phyloP scores from a whole-genome alignment of 2,888 invertebrate genomes.

The Salticus scenicus region DNA sequence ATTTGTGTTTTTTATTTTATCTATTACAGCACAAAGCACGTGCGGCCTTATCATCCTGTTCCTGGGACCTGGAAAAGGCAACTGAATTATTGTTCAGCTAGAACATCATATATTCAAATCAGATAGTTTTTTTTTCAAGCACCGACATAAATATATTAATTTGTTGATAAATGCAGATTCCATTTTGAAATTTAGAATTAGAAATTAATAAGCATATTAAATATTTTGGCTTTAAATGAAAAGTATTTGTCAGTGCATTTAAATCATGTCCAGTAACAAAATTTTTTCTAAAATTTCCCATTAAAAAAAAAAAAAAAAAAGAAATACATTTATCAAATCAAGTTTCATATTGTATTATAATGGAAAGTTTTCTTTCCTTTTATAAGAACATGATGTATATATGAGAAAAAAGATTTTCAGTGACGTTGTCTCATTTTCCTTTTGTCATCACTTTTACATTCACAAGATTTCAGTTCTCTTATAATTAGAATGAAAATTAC shows the following conservation, averaged over 20 bases:
- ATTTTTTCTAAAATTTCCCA: too few relatives aligned
- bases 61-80: slow-evolving; percentile 94
- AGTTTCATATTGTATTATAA: not conserved
- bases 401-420: not conserved
- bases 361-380: slow-evolving; percentile 16
- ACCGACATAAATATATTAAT: not conserved
- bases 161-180: slow-evolving; percentile 15
- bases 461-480: not conserved
- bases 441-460: not conserved
- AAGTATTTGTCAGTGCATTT: not conserved
- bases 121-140: slow-evolving; percentile 12
- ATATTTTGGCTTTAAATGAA: slow-evolving; percentile 1
- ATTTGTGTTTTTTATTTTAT: not conserved
- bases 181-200: slow-evolving; percentile 14
- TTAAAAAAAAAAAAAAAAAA: too few relatives aligned
- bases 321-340: not conserved
- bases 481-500: not conserved
- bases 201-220: slow-evolving; percentile 13
- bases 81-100: slow-evolving; percentile 92
- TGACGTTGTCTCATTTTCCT: not conserved
- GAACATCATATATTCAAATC: slow-evolving; percentile 72
- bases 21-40: slow-evolving; percentile 83
- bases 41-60: slow-evolving; percentile 91
- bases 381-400: slow-evolving; percentile 2
- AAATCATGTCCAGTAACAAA: not conserved